These are phyloP conservation scores for Tridacna crocea DNA, from an alignment of 2,888 invertebrate species.

Conservation along the genomic window DNA sequence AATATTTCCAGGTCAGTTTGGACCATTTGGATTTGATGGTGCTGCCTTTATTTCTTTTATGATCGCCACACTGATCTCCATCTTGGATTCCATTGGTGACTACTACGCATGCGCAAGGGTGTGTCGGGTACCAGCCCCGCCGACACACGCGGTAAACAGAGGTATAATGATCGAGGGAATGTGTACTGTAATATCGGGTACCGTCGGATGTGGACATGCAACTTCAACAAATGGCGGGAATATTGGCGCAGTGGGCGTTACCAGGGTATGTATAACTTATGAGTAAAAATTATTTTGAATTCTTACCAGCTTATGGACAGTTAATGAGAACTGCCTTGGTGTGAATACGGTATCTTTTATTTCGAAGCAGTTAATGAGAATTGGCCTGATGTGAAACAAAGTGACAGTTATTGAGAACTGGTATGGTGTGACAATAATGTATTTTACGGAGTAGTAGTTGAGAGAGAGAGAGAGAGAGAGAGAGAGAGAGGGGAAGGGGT, in stretches of 20 bases:
- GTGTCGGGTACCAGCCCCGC: conserved; percentile 91
- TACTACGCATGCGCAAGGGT: conserved; percentile 92
- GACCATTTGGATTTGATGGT: conserved; percentile 67
- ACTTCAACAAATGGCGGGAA: conserved; percentile 95
- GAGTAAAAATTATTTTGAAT: too few species aligned
- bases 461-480: too few species aligned
- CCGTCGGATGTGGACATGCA: conserved; percentile 94
- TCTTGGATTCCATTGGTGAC: conserved; percentile 88
- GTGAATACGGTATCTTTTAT: too few species aligned
- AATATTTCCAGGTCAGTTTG: conserved; percentile 70
- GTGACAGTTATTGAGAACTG: too few species aligned
- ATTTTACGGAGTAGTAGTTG: too few species aligned
- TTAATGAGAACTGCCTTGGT: too few species aligned
- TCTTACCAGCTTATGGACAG: too few species aligned
- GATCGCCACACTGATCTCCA: conserved; percentile 73
- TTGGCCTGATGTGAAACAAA: too few species aligned
- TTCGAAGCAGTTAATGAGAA: too few species aligned
- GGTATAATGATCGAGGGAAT: conserved; percentile 90
- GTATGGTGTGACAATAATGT: too few species aligned
- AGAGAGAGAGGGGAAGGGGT: too few species aligned
- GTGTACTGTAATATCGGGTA: conserved; percentile 91
- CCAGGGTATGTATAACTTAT: conserved; percentile 86
- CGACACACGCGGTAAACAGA: conserved; percentile 93
- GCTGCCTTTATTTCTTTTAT: conserved; percentile 70
- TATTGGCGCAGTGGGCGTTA: conserved; percentile 94